Evolutionary conservation across 2,888 invertebrate species (phyloP).

Genomic region (Odiellus spinosus): DNA sequence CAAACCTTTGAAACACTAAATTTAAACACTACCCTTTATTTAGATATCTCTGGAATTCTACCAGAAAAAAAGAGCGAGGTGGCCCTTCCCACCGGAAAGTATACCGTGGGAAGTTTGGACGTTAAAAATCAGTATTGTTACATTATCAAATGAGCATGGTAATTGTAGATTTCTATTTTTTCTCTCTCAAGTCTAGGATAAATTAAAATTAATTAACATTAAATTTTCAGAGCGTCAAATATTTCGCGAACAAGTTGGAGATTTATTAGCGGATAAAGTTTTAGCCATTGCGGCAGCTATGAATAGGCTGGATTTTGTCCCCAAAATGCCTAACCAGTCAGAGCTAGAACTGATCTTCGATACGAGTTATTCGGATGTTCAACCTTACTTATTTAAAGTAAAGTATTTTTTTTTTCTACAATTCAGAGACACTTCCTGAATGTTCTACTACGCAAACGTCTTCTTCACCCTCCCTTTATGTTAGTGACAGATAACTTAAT

Average conservation of each 20-base stretch:
- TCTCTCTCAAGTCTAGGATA: too few species aligned
- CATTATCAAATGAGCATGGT: slow-evolving; percentile 61
- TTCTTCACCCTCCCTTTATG: not conserved
- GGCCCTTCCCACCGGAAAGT: slow-evolving; percentile 78
- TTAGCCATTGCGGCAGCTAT: slow-evolving; percentile 87
- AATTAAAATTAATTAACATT: too few species aligned
- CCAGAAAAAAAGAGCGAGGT: slow-evolving; percentile 71
- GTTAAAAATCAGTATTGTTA: slow-evolving; percentile 70
- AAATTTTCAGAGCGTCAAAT: slow-evolving; percentile 55
- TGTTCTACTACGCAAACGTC: too few species aligned
- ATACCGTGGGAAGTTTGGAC: slow-evolving; percentile 99
- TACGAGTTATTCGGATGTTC: slow-evolving; percentile 77
- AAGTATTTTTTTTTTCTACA: too few species aligned
- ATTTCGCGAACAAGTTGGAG: slow-evolving; percentile 51
- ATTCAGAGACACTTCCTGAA: too few species aligned
- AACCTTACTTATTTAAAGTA: slow-evolving; percentile 91
- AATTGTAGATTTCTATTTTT: slow-evolving; percentile 13
- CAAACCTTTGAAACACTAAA: not conserved
- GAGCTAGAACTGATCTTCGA: slow-evolving; percentile 90
- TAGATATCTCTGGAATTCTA: slow-evolving; percentile 83
- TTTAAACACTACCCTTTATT: slow-evolving; percentile 22
- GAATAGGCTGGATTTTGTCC: slow-evolving; percentile 89
- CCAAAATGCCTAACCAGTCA: slow-evolving; percentile 81
- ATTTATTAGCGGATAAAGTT: slow-evolving; percentile 67
- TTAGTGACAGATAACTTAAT: too few species aligned